Percentiles rank a stretch among this genome's conserved stretches.
These are phyloP conservation scores for Cydia pomonella DNA, from an alignment of 1,140 invertebrate species.

Conservation along the genomic window DNA sequence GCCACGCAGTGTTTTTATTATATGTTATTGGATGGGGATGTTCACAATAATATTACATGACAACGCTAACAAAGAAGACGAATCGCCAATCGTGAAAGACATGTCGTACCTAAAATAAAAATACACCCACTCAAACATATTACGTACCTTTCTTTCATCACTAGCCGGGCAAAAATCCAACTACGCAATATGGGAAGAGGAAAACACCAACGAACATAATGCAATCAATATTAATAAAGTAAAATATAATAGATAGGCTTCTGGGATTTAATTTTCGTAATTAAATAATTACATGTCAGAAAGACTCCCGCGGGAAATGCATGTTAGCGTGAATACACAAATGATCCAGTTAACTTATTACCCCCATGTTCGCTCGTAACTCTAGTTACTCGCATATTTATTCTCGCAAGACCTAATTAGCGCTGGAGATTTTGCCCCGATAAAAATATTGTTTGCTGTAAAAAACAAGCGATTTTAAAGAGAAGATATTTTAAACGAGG, in stretches of 20 bases:
- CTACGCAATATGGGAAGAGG: background rate
- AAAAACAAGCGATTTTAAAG: background rate
- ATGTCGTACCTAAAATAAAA: no score
- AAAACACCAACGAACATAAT: background rate
- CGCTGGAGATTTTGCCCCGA: background rate
- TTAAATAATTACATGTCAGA: constrained; percentile 21
- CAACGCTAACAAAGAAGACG: no score
- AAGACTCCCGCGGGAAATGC: constrained; percentile 4
- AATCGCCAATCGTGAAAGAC: no score
- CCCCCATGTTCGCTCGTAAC: background rate
- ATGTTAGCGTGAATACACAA: constrained; percentile 11
- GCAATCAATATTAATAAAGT: background rate
- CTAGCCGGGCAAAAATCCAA: no score
- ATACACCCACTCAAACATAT: no score
- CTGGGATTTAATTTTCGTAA: constrained; percentile 17
- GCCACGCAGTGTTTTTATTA: background rate
- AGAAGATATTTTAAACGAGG: background rate
- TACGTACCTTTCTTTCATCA: no score
- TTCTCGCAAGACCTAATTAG: constrained; percentile 15
- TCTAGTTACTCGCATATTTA: background rate
- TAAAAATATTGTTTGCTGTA: constrained; percentile 8
- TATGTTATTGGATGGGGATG: background rate
- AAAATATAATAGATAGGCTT: background rate
- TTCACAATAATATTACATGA: no score
- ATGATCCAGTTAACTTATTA: constrained; percentile 14